Evolutionary conservation across 2,113 vertebrate species (phyloP).

Genomic region (Petromus typicus): DNA sequence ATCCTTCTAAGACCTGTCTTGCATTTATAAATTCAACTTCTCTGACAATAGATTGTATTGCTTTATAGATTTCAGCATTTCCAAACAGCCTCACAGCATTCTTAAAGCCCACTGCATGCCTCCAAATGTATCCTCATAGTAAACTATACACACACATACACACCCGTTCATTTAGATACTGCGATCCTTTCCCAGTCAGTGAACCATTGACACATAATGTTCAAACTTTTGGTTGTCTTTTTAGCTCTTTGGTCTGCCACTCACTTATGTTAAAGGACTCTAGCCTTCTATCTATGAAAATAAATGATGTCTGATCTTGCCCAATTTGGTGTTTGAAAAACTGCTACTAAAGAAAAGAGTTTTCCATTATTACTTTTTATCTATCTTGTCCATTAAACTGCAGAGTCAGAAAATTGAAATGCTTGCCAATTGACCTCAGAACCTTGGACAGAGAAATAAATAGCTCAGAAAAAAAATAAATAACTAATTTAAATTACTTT

Average conservation of each 20-base stretch:
- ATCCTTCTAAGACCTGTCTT: neutral
- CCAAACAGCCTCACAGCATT: neutral
- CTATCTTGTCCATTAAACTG: neutral
- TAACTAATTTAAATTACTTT: neutral
- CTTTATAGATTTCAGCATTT: neutral
- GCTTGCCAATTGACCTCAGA: neutral
- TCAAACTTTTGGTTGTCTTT: neutral
- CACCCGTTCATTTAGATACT: neutral
- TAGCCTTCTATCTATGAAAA: neutral
- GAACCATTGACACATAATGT: neutral
- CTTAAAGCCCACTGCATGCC: neutral
- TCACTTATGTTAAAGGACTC: neutral
- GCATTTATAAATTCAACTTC: neutral
- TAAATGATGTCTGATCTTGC: neutral
- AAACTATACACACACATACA: no score
- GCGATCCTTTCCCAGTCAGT: accelerated
- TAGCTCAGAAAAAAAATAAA: neutral
- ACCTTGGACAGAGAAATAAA: neutral
- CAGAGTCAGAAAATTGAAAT: neutral
- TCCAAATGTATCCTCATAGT: neutral
- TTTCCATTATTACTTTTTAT: neutral
- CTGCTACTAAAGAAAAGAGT: neutral
- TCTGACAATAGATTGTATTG: neutral
- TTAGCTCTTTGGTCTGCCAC: neutral
- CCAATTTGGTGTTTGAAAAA: neutral